phyloP scores from a whole-genome alignment of 2,888 invertebrate genomes.

The Falcaria lacertinaria region DNA sequence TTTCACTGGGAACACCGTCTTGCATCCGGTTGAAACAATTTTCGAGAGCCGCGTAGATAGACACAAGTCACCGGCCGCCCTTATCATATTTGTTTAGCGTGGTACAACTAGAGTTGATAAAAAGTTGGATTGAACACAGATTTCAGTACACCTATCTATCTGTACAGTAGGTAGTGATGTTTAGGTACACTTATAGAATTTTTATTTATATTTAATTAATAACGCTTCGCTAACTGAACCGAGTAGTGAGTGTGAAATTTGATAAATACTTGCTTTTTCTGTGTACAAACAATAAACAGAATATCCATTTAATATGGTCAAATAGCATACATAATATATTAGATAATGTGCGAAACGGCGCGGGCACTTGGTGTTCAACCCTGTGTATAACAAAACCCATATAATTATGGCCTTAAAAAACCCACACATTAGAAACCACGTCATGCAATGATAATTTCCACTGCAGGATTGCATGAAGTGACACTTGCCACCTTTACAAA shows the following conservation, averaged over 20 bases:
- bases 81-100: conserved; percentile 50
- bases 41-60: conserved; percentile 28
- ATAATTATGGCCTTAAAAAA: neutral
- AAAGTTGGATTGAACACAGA: conserved; percentile 42
- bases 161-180: conserved; percentile 33
- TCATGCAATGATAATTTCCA: neutral
- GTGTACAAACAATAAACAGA: no score
- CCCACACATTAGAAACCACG: neutral
- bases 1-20: conserved; percentile 28
- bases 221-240: no score
- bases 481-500: neutral
- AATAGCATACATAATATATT: neutral
- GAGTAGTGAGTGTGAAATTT: no score
- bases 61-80: conserved; percentile 41
- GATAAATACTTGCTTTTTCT: no score
- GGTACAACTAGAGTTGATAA: conserved; percentile 43
- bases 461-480: neutral
- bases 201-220: no score
- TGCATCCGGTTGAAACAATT: conserved; percentile 44
- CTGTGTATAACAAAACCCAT: neutral
- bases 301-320: no score
- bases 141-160: conserved; percentile 34
- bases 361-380: neutral
- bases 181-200: conserved; percentile 24
- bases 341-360: neutral